Conservation (phyloP, 2,797 vertebrate genomes). For the Furcifer pardalis region DNA sequence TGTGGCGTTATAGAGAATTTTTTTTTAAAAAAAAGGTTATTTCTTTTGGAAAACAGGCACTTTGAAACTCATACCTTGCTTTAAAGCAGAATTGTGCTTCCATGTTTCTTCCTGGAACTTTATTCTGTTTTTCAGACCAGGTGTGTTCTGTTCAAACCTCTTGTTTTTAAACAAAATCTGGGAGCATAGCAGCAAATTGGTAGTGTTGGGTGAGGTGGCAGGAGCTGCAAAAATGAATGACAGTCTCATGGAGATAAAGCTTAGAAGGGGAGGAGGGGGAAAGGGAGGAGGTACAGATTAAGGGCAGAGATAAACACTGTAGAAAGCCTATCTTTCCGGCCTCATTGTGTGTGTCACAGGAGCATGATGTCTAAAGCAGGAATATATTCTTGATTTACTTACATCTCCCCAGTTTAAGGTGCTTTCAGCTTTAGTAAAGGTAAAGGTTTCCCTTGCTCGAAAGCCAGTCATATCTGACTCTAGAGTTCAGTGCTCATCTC, state of each 20-base stretch:
- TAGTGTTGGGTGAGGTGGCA: background rate
- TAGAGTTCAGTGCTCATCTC: too few relatives aligned
- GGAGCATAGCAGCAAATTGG: background rate
- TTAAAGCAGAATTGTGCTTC: background rate
- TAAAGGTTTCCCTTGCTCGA: too few relatives aligned
- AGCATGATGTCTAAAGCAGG: too few relatives aligned
- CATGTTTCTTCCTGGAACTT: background rate
- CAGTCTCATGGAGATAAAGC: background rate
- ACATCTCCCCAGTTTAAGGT: too few relatives aligned
- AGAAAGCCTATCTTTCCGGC: too few relatives aligned
- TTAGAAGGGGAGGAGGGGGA: background rate
- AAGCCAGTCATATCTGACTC: too few relatives aligned
- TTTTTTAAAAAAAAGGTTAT: too few relatives aligned
- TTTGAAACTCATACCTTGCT: background rate
- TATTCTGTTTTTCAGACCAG: background rate
- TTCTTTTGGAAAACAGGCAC: too few relatives aligned
- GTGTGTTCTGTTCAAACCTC: background rate
- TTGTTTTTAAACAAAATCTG: background rate
- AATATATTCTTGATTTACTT: too few relatives aligned
- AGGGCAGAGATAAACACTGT: background rate
- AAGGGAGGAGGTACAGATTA: background rate
- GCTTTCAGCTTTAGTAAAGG: too few relatives aligned
- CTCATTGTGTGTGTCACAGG: too few relatives aligned
- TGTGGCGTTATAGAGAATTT: too few relatives aligned
- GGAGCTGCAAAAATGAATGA: background rate